phyloP scores from a whole-genome alignment of 2,113 vertebrate species.

The Mobula birostris region DNA sequence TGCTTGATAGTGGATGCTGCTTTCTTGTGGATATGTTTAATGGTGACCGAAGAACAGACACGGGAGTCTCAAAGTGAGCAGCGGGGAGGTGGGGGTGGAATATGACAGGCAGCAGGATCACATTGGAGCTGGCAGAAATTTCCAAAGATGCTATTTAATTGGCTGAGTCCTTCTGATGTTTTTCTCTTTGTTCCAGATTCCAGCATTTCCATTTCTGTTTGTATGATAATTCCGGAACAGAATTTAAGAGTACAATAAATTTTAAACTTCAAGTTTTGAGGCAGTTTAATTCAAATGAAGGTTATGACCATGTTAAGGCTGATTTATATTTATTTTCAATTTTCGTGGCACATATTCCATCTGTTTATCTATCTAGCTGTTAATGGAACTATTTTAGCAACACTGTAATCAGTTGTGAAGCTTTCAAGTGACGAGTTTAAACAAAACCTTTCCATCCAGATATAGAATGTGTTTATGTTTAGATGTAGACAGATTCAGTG shows the following conservation, averaged over 20 bases:
- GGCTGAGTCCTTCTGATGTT: too few relatives aligned
- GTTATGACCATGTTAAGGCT: background rate
- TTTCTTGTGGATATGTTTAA: too few relatives aligned
- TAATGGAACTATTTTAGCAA: background rate
- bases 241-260: background rate
- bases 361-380: background rate
- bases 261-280: background rate
- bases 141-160: too few relatives aligned
- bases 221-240: background rate
- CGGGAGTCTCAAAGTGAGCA: too few relatives aligned
- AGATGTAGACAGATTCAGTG: constrained; percentile 28
- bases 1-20: too few relatives aligned
- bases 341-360: background rate
- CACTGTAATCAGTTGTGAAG: background rate
- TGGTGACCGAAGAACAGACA: too few relatives aligned
- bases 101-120: too few relatives aligned
- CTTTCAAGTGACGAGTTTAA: constrained; percentile 30
- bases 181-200: too few relatives aligned
- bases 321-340: background rate
- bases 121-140: too few relatives aligned
- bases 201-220: too few relatives aligned
- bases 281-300: background rate
- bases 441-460: constrained; percentile 31
- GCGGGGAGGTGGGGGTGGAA: too few relatives aligned
- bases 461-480: constrained; percentile 25